Evolutionary conservation across 1,140 invertebrate genomes (phyloP), one percentile per base, ranked within the genome.

Genomic region (Caenorhabditis elegans): DNA sequence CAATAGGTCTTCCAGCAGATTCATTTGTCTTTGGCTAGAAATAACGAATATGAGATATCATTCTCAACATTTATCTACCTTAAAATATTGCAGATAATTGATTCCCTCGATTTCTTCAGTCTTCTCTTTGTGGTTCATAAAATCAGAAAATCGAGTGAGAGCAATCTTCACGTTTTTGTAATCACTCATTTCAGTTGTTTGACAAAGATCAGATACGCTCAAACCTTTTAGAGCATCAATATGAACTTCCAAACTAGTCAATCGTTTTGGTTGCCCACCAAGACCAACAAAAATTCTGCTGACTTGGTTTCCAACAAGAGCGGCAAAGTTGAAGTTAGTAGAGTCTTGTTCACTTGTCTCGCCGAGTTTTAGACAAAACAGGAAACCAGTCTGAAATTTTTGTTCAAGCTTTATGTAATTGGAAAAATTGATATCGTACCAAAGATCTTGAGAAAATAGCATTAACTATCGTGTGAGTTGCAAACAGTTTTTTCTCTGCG

Each of bases 1-100:
- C 78, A 5, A 85, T 24, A 8, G 84, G 84, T 0, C 84, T 80
- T 11, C 82, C 82, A 60, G 49, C 76, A 22, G 84, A 47, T 31
- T 76, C 82, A 36, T 81, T 51, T 15, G 15, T 51, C 15, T 28
- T 51, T 4, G 65, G 51, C 78, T 83, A 48, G 26, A 65, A 81
- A 43, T 24, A 43, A 1, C 22, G 10, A 22, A n/a, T 8, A 3
- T n/a, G n/a, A 19, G 26, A 10, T 24, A 19, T 2, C 1, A 19
- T 0, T 17, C 1, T 28, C 11, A 19, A 60, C 15, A 17, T n/a
- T n/a, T n/a, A 34, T 3, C 6, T 22, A 70, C 60, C 19, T 70
- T 70, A 13, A 39, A 70, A 70, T 70, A 70, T 34, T 70, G 60
- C 26, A 70, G n/a, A 39, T 43, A 70, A 13, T 22, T 70, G 15